Base-by-base conservation (phyloP, 1,140 invertebrate genomes). In the Polyergus mexicanus region DNA sequence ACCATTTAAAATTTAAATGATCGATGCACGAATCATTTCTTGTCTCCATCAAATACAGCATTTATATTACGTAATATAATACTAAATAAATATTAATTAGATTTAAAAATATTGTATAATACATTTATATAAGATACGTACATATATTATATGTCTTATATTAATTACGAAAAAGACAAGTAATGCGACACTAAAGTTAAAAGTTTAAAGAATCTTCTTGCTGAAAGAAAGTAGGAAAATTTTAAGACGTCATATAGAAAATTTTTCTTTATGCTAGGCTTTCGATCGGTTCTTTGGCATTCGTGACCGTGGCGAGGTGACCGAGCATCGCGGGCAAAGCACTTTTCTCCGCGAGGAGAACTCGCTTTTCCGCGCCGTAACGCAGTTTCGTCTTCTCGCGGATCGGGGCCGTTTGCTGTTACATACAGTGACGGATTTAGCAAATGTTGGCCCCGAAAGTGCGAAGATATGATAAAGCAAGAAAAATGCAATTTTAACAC, bases 371-470 rank as follows among this genome's bases (percentile, higher is more conserved):
- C 78, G 78, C 68, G 78, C 66, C 47, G 63, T 41, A 63, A 68
- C 68, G 68, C 78, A 56, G 68, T 74, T 83, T 83, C 68, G 68
- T 83, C 78, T 38, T 83, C 78, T 72, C 51, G 71, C 76, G 81
- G 87, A 89, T 88, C 87, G 88, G 76, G 87, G 87, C 84, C 88
- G 87, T 60, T 88, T n/a, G 88, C 76, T 76, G 54, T 56, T 35
- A n/a, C n/a, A 60, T 16, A 47, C 68, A 83, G 78, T 83, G 38
- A 19, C 68, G 78, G 68, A 72, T 83, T 72, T 32, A 60, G 68
- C 68, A 8, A 47, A 47, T 13, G 6, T 44, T 13, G 68, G 32
- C 54, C 78, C 78, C 68, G n/a, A 62, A 81, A 83, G 51, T 32
- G 8, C 38, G 5, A 44, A 35, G 62, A 78, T 3, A 28, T 7